phyloP scores from a whole-genome alignment of 1,140 invertebrate species.

The Metaphire vulgaris region DNA sequence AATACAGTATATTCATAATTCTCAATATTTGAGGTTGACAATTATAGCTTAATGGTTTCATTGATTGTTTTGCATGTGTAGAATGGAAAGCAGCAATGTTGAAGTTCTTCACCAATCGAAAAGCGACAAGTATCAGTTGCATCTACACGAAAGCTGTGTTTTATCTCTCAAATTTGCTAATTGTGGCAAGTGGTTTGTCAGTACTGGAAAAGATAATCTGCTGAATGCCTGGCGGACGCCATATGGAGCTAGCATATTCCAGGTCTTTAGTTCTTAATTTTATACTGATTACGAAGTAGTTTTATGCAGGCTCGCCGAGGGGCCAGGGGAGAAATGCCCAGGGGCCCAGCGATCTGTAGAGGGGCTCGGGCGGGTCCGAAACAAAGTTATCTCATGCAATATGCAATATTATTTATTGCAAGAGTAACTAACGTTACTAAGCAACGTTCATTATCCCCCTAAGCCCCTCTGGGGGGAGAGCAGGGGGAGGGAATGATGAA shows the following conservation, averaged over 20 bases:
- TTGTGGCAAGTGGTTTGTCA: slow-evolving; percentile 97
- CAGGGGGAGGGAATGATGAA: no score
- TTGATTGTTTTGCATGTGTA: neutral
- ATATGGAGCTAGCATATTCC: slow-evolving; percentile 88
- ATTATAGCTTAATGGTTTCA: neutral
- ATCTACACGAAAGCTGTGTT: slow-evolving; percentile 95
- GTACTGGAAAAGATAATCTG: slow-evolving; percentile 96
- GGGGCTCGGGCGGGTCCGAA: no score
- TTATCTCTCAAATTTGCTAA: slow-evolving; percentile 90
- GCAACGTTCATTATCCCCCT: no score
- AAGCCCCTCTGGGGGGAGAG: no score
- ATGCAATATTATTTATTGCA: no score
- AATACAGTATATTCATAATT: neutral
- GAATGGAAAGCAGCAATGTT: slow-evolving; percentile 95
- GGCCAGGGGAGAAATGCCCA: no score
- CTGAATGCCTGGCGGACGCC: slow-evolving; percentile 97
- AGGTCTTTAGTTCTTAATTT: slow-evolving; percentile 5
- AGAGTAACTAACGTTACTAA: no score
- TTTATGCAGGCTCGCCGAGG: no score
- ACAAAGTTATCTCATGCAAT: no score
- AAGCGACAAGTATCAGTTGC: slow-evolving; percentile 92
- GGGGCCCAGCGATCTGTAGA: no score
- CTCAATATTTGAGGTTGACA: neutral
- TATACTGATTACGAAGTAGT: no score
- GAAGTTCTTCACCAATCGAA: slow-evolving; percentile 84